Evolutionary conservation across 2,113 vertebrate species (phyloP).

Genomic region (Atrichornis clamosus): DNA sequence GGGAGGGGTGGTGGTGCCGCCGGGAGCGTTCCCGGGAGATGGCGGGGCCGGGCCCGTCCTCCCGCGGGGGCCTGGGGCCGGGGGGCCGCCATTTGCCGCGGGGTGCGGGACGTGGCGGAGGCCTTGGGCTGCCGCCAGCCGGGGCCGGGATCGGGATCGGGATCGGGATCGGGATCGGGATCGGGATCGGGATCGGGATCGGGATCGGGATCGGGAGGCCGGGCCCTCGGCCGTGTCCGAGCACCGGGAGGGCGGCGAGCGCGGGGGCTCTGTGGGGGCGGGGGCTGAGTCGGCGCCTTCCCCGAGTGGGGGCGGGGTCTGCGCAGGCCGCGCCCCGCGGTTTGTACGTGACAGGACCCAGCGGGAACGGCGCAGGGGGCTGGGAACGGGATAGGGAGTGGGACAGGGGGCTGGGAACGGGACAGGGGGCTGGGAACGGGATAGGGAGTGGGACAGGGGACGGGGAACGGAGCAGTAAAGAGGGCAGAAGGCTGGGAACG

Average conservation of each 20-base stretch:
- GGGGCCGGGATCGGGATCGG: neutral
- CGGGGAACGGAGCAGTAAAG: neutral
- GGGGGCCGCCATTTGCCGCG: neutral
- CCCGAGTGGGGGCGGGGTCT: accelerated
- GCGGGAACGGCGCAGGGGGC: too few species aligned
- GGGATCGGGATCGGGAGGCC: neutral
- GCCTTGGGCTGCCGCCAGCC: neutral
- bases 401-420: neutral
- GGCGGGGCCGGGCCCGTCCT: neutral
- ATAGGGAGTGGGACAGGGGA: too few species aligned
- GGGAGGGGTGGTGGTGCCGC: neutral
- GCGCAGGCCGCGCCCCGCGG: neutral
- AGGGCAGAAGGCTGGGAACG: too few species aligned
- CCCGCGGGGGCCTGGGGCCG: too few species aligned
- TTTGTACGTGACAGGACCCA: too few species aligned
- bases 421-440: too few species aligned
- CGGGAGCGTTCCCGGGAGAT: neutral
- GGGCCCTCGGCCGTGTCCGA: too few species aligned
- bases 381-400: accelerated
- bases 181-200: accelerated
- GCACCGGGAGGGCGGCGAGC: neutral
- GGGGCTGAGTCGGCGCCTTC: neutral
- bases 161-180: neutral
- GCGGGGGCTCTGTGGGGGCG: accelerated
- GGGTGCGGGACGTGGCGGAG: neutral